These are phyloP conservation scores for Monopterus albus DNA, from an alignment of 2,113 vertebrate species.

Conservation along the genomic window DNA sequence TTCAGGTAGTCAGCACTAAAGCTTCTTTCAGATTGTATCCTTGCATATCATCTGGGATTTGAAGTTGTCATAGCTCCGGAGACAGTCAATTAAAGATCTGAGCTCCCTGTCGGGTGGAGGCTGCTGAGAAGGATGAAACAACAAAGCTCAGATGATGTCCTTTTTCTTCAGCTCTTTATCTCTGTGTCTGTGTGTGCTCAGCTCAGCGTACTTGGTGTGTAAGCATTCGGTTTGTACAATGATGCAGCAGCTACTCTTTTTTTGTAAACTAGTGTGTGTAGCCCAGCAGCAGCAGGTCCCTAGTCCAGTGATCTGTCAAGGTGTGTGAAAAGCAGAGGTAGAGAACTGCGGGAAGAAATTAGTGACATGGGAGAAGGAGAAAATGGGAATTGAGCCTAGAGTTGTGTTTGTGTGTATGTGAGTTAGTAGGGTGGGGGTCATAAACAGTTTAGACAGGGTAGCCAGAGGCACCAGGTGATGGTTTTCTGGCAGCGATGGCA, in stretches of 20 bases:
- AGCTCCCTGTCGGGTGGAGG: slow-evolving; percentile 50
- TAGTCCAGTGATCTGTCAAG: slow-evolving; percentile 38
- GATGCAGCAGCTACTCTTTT: background rate
- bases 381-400: slow-evolving; percentile 37
- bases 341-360: background rate
- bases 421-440: slow-evolving; percentile 19
- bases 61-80: slow-evolving; percentile 40
- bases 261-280: background rate
- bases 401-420: slow-evolving; percentile 20
- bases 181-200: slow-evolving; percentile 29
- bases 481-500: slow-evolving; percentile 46
- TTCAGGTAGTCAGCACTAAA: slow-evolving; percentile 17
- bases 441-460: slow-evolving; percentile 36
- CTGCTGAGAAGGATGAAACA: slow-evolving; percentile 54
- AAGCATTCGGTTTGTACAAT: slow-evolving; percentile 5
- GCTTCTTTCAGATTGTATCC: background rate
- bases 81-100: slow-evolving; percentile 70
- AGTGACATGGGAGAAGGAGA: slow-evolving; percentile 26
- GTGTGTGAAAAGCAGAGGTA: slow-evolving; percentile 31
- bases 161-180: slow-evolving; percentile 23
- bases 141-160: slow-evolving; percentile 42
- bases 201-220: slow-evolving; percentile 10
- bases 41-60: slow-evolving; percentile 45
- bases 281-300: slow-evolving; percentile 20
- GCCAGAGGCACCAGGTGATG: slow-evolving; percentile 50